Evolutionary conservation across 2,113 vertebrate species (phyloP).

Genomic region (Melanerpes formicivorus): DNA sequence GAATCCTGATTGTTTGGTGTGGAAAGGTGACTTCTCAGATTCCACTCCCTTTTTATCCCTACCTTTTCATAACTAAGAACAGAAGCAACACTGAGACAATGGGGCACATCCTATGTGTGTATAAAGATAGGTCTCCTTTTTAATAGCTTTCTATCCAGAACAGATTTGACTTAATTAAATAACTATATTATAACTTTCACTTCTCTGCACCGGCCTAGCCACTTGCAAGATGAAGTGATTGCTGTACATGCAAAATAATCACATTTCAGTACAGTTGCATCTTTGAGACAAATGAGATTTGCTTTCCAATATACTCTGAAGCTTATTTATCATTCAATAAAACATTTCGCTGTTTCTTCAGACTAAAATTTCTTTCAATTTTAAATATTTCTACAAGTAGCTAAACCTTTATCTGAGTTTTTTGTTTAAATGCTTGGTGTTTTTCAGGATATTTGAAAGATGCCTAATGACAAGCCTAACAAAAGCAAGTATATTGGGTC

Average conservation of each 20-base stretch:
- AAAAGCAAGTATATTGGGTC: background rate
- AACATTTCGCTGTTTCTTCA: fast-evolving
- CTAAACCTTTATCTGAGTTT: background rate
- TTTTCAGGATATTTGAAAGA: background rate
- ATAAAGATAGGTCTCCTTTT: background rate
- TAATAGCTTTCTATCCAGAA: background rate
- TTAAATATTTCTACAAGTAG: background rate
- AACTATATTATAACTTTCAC: background rate
- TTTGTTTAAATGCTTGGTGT: background rate
- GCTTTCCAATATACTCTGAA: background rate
- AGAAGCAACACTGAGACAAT: background rate
- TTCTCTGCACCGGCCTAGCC: background rate
- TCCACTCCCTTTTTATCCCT: background rate
- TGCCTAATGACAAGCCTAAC: background rate
- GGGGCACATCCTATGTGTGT: background rate
- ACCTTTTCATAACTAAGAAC: background rate
- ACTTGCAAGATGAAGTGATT: background rate
- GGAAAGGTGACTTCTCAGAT: background rate
- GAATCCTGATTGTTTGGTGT: background rate
- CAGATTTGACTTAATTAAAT: background rate
- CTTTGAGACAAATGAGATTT: background rate
- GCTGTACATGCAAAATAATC: background rate
- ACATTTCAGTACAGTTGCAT: background rate
- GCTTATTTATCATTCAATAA: background rate
- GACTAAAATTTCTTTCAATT: background rate